Conservation (phyloP, 2,888 invertebrate species). For the Mongoloraphidia duomilia region DNA sequence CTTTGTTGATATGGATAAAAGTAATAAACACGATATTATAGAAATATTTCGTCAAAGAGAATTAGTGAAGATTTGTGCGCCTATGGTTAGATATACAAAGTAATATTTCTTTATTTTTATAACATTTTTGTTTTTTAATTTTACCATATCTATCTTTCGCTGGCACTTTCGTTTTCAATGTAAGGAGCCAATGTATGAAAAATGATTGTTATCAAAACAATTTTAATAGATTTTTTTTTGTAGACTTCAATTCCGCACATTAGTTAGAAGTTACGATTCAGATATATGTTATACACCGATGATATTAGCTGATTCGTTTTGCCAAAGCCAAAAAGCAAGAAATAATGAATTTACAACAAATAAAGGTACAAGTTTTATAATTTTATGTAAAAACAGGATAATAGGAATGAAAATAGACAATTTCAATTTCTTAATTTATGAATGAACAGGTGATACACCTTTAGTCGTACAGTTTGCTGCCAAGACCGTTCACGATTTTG, state of each 20-base stretch:
- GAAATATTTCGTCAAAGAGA: slow-evolving; percentile 49
- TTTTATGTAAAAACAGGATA: neutral
- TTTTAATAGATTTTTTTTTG: slow-evolving; percentile 15
- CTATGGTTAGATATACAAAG: slow-evolving; percentile 93
- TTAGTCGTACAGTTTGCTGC: slow-evolving; percentile 92
- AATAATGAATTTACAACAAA: slow-evolving; percentile 67
- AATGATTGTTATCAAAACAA: too few species aligned
- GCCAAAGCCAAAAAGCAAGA: slow-evolving; percentile 75
- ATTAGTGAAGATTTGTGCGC: slow-evolving; percentile 72
- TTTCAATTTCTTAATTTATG: slow-evolving; percentile 6
- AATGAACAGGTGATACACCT: slow-evolving; percentile 55
- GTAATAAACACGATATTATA: slow-evolving; percentile 30
- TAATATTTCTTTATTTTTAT: slow-evolving; percentile 20
- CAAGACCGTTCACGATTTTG: slow-evolving; percentile 66
- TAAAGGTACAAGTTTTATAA: slow-evolving; percentile 22
- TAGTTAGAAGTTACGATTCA: slow-evolving; percentile 67
- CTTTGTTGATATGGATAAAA: slow-evolving; percentile 6
- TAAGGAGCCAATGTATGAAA: neutral
- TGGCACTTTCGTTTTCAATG: slow-evolving; percentile 1
- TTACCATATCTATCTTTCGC: too few species aligned
- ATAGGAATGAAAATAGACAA: neutral
- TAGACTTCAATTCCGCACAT: slow-evolving; percentile 59
- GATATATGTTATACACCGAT: slow-evolving; percentile 91
- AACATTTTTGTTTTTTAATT: slow-evolving; percentile 1
- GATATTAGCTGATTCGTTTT: slow-evolving; percentile 91